Conservation (phyloP, 23 tunicate genomes). For the Botrylloides violaceus region DNA sequence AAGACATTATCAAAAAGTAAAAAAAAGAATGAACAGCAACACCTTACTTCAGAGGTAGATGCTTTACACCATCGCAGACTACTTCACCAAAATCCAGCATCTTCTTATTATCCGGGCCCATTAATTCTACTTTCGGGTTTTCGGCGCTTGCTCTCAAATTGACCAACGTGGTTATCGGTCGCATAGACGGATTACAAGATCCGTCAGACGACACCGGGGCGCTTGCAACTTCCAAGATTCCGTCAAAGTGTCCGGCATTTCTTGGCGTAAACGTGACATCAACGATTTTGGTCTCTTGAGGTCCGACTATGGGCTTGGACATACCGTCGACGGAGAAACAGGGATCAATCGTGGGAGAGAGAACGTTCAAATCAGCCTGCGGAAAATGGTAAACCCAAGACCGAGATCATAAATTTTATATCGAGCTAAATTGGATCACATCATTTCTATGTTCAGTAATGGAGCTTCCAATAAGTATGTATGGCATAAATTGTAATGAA, state of each 20-base stretch:
- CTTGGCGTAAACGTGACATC: constrained; percentile 28
- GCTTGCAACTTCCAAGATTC: constrained; percentile 28
- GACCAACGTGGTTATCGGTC: constrained; percentile 19
- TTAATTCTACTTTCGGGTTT: constrained; percentile 23
- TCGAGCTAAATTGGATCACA: too few species aligned
- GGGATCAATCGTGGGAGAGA: constrained; percentile 17
- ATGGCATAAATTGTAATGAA: too few species aligned
- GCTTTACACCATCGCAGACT: constrained; percentile 40
- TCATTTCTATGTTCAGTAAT: too few species aligned
- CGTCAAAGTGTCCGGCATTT: constrained; percentile 12
- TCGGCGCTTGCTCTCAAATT: constrained; percentile 29
- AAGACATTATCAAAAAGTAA: neutral
- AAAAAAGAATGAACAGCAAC: neutral
- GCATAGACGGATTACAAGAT: neutral
- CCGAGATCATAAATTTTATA: too few species aligned
- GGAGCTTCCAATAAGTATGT: too few species aligned
- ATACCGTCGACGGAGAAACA: constrained; percentile 18
- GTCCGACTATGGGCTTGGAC: constrained; percentile 39
- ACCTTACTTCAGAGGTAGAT: constrained; percentile 48
- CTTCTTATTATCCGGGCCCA: constrained; percentile 20
- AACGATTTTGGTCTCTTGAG: constrained; percentile 38
- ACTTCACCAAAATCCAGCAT: constrained; percentile 51
- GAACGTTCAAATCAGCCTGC: constrained; percentile 16
- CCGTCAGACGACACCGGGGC: constrained; percentile 46
- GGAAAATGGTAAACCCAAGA: too few species aligned